Evolutionary conservation across 1,140 invertebrate species (phyloP).

Genomic region (Scaptomyza montana): DNA sequence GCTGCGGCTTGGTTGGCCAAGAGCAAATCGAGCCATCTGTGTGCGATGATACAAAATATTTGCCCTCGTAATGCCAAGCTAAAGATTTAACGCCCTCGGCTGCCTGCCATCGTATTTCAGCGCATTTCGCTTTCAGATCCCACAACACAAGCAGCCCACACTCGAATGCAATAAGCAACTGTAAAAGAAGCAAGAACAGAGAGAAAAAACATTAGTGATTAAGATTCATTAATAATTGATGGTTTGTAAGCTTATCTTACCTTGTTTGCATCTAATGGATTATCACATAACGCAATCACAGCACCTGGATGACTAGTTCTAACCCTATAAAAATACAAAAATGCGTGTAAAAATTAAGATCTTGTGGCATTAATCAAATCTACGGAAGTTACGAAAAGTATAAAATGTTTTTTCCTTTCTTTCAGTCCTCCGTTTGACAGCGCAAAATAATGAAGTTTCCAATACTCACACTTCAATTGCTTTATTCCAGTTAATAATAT

Average conservation of each 20-base stretch:
- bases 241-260: slow-evolving; percentile 84
- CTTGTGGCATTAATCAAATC: too few species aligned
- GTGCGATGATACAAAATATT: slow-evolving; percentile 98
- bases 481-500: slow-evolving; percentile 99
- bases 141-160: slow-evolving; percentile 96
- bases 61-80: slow-evolving; percentile 98
- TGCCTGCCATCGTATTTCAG: slow-evolving; percentile 92
- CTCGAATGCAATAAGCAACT: slow-evolving; percentile 99
- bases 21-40: slow-evolving; percentile 97
- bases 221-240: background rate
- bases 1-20: slow-evolving; percentile 91
- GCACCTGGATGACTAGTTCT: slow-evolving; percentile 97
- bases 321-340: slow-evolving; percentile 86
- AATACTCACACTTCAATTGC: slow-evolving; percentile 99
- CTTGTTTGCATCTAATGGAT: slow-evolving; percentile 97
- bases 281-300: slow-evolving; percentile 97
- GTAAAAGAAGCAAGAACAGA: background rate
- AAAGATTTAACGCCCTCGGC: slow-evolving; percentile 92
- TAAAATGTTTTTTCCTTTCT: background rate
- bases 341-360: background rate
- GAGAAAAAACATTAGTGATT: background rate
- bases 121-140: slow-evolving; percentile 93
- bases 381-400: background rate
- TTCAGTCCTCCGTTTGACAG: too few species aligned
- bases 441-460: background rate